Base-by-base conservation (phyloP, 2,888 invertebrate species). In the Fragum whitleyi region DNA sequence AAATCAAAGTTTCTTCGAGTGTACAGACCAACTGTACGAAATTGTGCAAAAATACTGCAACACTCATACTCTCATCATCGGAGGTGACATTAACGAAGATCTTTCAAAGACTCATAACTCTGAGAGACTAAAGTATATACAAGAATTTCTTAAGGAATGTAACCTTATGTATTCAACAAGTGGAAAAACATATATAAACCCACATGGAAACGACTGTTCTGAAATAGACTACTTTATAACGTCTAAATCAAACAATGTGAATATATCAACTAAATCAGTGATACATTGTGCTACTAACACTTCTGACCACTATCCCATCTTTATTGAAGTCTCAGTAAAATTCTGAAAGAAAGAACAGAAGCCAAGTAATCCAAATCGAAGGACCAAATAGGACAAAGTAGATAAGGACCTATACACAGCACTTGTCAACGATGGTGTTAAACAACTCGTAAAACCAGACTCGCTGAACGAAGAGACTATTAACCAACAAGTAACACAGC, bases 271-370 rank as follows among this genome's bases (percentile, higher is more conserved):
- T n/a, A n/a, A n/a, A n/a, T n/a, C n/a, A n/a, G n/a, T n/a, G n/a
- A n/a, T n/a, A n/a, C n/a, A n/a, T n/a, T n/a, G n/a, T n/a, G n/a
- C n/a, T n/a, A 61, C 47, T 61, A 76, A 67, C 42, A 61, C 59
- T 1, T 76, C 70, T 32, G 76, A 76, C 36, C 76, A 76, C 47
- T 70, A 76, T 19, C 69, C 51, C 1, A 53, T 76, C 5, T n/a
- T n/a, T n/a, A n/a, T n/a, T n/a, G n/a, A n/a, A n/a, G n/a, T n/a
- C n/a, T n/a, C n/a, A n/a, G n/a, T n/a, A n/a, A n/a, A n/a, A n/a
- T n/a, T n/a, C n/a, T n/a, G n/a, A n/a, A n/a, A n/a, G n/a, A n/a
- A n/a, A 23, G 2, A 36, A 65, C 16, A 65, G 29, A 32, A 65
- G 29, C 65, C 11, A 59, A 26, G 28, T 26, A 21, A n/a, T 7